Evolutionary conservation across 2,797 vertebrate genomes (phyloP).

Genomic region (Falco novaeseelandiae): DNA sequence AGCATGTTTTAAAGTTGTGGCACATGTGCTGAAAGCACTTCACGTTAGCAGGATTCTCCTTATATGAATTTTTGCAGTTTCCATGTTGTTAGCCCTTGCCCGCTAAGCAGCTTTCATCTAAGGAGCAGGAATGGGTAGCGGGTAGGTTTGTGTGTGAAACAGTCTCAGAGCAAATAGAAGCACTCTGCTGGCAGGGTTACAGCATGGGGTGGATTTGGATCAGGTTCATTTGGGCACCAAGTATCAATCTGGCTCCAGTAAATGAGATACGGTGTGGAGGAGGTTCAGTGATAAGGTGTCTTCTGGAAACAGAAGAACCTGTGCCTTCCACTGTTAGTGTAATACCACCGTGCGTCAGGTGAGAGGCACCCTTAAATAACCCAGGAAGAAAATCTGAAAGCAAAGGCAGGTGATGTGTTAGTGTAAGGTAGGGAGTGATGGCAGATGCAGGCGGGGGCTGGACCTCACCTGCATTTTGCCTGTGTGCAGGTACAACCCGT

Average conservation of each 20-base stretch:
- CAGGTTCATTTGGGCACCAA: conserved; percentile 24
- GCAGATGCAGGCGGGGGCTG: neutral
- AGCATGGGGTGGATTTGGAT: conserved; percentile 7
- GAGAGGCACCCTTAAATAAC: conserved; percentile 1
- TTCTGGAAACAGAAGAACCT: conserved; percentile 9
- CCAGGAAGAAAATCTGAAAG: neutral
- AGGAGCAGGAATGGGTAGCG: neutral
- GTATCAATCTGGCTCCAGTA: neutral
- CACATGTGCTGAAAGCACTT: neutral
- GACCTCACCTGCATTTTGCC: neutral
- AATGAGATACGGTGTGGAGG: neutral
- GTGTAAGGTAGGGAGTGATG: neutral
- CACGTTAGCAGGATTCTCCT: neutral
- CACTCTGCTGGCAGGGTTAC: neutral
- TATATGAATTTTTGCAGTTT: neutral
- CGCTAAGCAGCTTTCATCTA: neutral
- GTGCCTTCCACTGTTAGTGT: neutral
- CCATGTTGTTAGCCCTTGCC: neutral
- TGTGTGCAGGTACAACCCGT: neutral
- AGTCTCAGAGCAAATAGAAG: conserved; percentile 15
- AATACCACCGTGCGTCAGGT: neutral
- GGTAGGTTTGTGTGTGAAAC: neutral
- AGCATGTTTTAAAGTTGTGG: neutral
- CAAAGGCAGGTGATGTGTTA: conserved; percentile 2
- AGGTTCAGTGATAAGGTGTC: neutral